These are phyloP conservation scores for Nebria salina DNA, from an alignment of 2,888 invertebrate species.

Conservation along the genomic window DNA sequence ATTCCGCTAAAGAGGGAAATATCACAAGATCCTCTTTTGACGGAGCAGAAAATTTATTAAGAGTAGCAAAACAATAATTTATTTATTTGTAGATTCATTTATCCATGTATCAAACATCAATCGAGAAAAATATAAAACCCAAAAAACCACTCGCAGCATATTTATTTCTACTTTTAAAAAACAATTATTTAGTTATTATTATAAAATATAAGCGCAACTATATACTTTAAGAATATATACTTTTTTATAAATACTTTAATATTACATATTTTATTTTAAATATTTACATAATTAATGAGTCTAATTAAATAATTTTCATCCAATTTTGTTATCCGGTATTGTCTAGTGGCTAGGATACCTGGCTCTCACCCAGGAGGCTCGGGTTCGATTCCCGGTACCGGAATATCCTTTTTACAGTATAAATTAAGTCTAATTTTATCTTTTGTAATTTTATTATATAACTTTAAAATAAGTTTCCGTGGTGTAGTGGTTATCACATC, in stretches of 20 bases:
- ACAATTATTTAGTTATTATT: background rate
- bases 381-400: conserved; percentile 79
- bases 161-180: background rate
- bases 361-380: conserved; percentile 79
- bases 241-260: too few relatives aligned
- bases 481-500: conserved; percentile 93
- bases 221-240: too few relatives aligned
- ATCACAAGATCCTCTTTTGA: background rate
- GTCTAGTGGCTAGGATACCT: conserved; percentile 79
- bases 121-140: background rate
- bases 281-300: too few relatives aligned
- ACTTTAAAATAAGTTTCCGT: conserved; percentile 70
- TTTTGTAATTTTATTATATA: too few relatives aligned
- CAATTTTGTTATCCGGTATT: conserved; percentile 63
- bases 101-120: background rate
- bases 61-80: conserved; percentile 1
- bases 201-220: background rate
- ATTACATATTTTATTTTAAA: too few relatives aligned
- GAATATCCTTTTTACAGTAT: conserved; percentile 53
- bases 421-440: background rate
- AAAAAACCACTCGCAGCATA: background rate
- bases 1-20: background rate
- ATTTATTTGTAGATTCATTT: background rate
- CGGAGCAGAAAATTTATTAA: conserved; percentile 1
- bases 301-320: too few relatives aligned